Evolutionary conservation across 1,140 invertebrate genomes (phyloP), one percentile per base, ranked within the genome.

Genomic region (Drosophila sucinea): DNA sequence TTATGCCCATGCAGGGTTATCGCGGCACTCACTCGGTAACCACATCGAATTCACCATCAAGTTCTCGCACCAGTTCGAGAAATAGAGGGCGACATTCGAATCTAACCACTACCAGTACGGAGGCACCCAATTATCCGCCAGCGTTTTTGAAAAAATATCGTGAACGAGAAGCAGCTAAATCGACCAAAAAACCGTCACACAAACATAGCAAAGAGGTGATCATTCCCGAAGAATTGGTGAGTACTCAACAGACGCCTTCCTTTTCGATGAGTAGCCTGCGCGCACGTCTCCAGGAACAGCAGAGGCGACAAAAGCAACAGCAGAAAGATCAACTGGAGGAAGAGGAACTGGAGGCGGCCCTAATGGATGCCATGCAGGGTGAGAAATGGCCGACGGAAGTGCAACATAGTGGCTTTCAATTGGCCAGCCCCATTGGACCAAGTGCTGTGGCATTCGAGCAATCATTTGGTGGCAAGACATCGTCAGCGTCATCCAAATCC

Each of bases 371-470:
- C 8, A 87, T 87, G 83, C 67, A 77, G 1, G 84, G 84, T 7
- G 74, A 84, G 2, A 89, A 89, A 54, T 89, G 84, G 84, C 84
- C 84, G 25, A 41, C 70, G 69, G 84, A 84, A 63, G 80, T 87
- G 64, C 71, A 75, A 10, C 77, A 74, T 27, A 81, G 84, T 30
- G 58, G 83, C 58, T 82, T 64, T 33, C 85, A 87, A 65, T 84
- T 86, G 67, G 58, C 63, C 77, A 89, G 77, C 25, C 85, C 84
- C 57, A 89, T 89, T n/a, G 84, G 85, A 5, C 84, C 84, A 41
- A 89, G 84, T 57, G 84, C 84, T 0, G 85, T 89, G 66, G 84
- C 84, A 61, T 89, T 90, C 23, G 81, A 84, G 11, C 85, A 87
- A 58, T 63, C 80, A 1, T 0, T 87, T 30, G 74, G 47, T 30